Base-by-base conservation (phyloP, 2,113 vertebrate genomes). In the Dromas ardeola region DNA sequence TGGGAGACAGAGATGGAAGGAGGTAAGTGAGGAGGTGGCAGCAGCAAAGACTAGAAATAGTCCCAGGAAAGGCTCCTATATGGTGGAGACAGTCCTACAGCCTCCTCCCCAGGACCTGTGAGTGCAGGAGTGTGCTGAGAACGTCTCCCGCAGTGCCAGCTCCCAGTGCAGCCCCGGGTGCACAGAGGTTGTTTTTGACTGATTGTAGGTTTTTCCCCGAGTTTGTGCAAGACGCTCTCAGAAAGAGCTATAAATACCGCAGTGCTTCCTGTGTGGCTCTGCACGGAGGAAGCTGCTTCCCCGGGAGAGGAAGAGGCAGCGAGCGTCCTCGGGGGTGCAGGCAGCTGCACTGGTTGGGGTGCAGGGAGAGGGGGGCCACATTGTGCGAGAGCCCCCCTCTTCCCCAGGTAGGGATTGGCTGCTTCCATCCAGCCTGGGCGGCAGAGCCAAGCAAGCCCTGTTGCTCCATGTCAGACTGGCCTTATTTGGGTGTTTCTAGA, bases 91-190 rank as follows among this genome's bases (percentile, higher is more conserved):
- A 4, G 15, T 61, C 27, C 59, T 59, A 47, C 29, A 71, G 3
- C 27, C 50, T 74, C 30, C 43, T 69, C 27, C 36, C 18, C 25
- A 45, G 58, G 55, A 49, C 15, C 29, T 43, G 56, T 29, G 56
- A 5, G 63, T 30, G 43, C 78, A 14, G 10, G 6, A 55, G 10
- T 1, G 13, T 16, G 49, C 67, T 72, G 65, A 70, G 77, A 34
- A 3, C 36, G 11, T 0, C 1, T 69, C 49, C 79, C 0, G 0
- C 0, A 1, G 23, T 15, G 23, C 38, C 70, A 52, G 1, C 36
- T 95, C 50, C 76, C 55, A 10, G 32, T 6, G 63, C 89, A 76
- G 74, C 66, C 21, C 82, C 18, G 69, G 55, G 19, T 62, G 58
- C 70, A 30, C 0, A 3, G 65, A 26, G 59, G 69, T 71, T 90